Conservation (phyloP, 2,797 vertebrate genomes). For the Arvicola amphibius region DNA sequence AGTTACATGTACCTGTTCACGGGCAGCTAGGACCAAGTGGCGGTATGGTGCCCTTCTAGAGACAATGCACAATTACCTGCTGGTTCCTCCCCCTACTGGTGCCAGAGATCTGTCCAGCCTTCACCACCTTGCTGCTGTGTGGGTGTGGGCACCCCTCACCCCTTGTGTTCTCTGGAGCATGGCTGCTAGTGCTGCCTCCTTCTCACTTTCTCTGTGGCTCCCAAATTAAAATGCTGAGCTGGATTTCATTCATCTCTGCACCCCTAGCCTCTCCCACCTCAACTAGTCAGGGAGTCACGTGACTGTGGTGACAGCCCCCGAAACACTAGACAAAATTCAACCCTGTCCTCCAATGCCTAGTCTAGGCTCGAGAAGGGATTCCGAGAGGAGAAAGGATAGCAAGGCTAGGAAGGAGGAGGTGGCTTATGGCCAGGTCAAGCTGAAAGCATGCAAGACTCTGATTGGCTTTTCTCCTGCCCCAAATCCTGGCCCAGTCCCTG, state of each 20-base stretch:
- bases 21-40: neutral
- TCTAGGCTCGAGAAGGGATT: neutral
- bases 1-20: neutral
- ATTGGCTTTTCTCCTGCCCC: conserved; percentile 13
- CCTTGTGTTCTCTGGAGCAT: neutral
- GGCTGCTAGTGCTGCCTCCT: neutral
- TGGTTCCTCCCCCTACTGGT: neutral
- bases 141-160: too few species aligned
- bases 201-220: neutral
- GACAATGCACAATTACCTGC: neutral
- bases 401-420: neutral
- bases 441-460: neutral
- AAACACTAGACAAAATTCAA: neutral
- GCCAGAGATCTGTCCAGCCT: neutral
- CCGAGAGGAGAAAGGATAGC: too few species aligned
- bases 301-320: neutral
- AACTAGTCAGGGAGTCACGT: neutral
- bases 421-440: neutral
- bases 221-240: neutral
- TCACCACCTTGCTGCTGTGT: neutral
- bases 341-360: neutral
- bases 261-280: neutral
- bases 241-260: neutral
- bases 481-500: neutral
- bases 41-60: neutral